Conservation (phyloP, 2,113 vertebrate species). For the Labeo catla region DNA sequence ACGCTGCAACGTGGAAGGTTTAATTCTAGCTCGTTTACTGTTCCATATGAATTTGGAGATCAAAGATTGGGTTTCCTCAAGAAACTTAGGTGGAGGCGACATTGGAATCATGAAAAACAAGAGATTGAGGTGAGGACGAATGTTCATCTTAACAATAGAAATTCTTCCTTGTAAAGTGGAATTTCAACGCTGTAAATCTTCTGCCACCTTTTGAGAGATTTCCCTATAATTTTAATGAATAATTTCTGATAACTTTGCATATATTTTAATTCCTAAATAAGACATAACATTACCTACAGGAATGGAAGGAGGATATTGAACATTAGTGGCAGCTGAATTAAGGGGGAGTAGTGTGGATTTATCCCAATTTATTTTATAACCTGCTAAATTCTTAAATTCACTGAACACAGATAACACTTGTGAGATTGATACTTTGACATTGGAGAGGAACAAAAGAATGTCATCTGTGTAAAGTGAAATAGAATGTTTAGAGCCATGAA, state of each 20-base stretch:
- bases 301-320: neutral
- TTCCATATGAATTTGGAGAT: constrained; percentile 4
- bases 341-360: neutral
- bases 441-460: neutral
- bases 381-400: neutral
- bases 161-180: neutral
- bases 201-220: neutral
- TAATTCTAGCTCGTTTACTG: neutral
- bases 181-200: neutral
- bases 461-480: neutral
- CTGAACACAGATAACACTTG: neutral
- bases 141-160: neutral
- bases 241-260: neutral
- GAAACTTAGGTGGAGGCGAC: neutral
- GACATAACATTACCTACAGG: neutral
- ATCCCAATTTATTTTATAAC: neutral
- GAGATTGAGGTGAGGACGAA: neutral
- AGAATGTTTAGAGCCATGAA: neutral
- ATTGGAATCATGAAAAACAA: neutral
- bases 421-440: neutral
- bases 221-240: neutral
- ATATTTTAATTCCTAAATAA: neutral
- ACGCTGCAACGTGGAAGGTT: neutral
- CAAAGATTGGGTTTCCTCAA: neutral
- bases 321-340: neutral